These are phyloP conservation scores for Centropyge bicolor DNA, from an alignment of 2,797 vertebrate genomes.

Conservation along the genomic window DNA sequence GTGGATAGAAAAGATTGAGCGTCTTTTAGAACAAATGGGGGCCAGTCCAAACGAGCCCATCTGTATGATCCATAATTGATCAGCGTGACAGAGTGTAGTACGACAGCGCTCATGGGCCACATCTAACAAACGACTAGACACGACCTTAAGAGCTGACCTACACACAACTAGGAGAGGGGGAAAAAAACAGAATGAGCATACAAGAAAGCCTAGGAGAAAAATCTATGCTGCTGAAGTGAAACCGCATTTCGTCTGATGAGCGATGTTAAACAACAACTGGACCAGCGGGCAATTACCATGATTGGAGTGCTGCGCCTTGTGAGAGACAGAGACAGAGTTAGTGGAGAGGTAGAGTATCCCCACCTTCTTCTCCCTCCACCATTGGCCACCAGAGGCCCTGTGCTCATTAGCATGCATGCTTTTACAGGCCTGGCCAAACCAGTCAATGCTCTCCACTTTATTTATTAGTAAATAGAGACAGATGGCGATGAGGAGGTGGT, in stretches of 20 bases:
- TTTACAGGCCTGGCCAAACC: constrained; percentile 91
- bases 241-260: constrained; percentile 80
- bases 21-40: constrained; percentile 70
- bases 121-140: constrained; percentile 85
- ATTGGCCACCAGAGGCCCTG: constrained; percentile 86
- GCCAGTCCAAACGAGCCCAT: constrained; percentile 72
- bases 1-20: constrained; percentile 66
- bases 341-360: constrained; percentile 57
- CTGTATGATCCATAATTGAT: constrained; percentile 82
- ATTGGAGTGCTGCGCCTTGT: constrained; percentile 80
- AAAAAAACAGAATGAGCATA: constrained; percentile 37
- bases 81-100: constrained; percentile 73
- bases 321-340: constrained; percentile 61
- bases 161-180: constrained; percentile 56
- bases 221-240: constrained; percentile 82
- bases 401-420: constrained; percentile 95
- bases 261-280: constrained; percentile 83
- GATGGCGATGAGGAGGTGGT: constrained; percentile 88
- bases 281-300: constrained; percentile 85
- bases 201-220: constrained; percentile 65
- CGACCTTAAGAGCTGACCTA: constrained; percentile 84
- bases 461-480: constrained; percentile 99
- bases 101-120: constrained; percentile 64
- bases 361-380: constrained; percentile 63
- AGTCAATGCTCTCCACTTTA: constrained; percentile 96